phyloP scores from a whole-genome alignment of 1,140 invertebrate species.

The Latrodectus geometricus region DNA sequence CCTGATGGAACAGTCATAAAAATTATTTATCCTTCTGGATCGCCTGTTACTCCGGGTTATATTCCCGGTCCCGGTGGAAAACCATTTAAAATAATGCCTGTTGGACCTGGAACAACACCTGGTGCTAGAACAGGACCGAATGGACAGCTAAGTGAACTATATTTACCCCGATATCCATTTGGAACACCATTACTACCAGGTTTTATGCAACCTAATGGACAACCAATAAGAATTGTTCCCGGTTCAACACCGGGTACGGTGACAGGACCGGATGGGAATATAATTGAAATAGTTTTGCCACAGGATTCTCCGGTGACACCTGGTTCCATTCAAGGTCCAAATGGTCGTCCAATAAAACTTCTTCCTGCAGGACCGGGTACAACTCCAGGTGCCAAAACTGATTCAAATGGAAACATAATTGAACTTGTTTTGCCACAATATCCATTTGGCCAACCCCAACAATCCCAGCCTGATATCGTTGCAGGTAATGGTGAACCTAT shows the following conservation, averaged over 20 bases:
- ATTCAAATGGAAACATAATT: neutral
- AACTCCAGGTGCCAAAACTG: conserved; percentile 1
- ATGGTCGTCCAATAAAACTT: conserved; percentile 20
- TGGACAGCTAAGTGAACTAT: neutral
- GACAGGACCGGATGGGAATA: conserved; percentile 10
- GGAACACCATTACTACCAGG: neutral
- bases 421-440: neutral
- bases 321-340: conserved; percentile 9
- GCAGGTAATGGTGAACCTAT: too few species aligned
- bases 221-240: neutral
- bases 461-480: too few species aligned
- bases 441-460: neutral
- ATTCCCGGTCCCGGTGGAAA: conserved; percentile 23
- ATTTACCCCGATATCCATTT: neutral
- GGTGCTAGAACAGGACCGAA: conserved; percentile 15
- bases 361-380: neutral
- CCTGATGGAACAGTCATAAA: conserved; percentile 4
- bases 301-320: neutral
- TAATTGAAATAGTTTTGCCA: conserved; percentile 5
- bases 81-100: conserved; percentile 10
- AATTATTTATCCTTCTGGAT: neutral
- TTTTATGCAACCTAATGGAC: neutral
- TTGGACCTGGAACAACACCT: conserved; percentile 19
- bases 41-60: conserved; percentile 3
- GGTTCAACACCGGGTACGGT: conserved; percentile 19